These are phyloP conservation scores for Ostrea edulis DNA, from an alignment of 1,140 invertebrate species.

Conservation along the genomic window DNA sequence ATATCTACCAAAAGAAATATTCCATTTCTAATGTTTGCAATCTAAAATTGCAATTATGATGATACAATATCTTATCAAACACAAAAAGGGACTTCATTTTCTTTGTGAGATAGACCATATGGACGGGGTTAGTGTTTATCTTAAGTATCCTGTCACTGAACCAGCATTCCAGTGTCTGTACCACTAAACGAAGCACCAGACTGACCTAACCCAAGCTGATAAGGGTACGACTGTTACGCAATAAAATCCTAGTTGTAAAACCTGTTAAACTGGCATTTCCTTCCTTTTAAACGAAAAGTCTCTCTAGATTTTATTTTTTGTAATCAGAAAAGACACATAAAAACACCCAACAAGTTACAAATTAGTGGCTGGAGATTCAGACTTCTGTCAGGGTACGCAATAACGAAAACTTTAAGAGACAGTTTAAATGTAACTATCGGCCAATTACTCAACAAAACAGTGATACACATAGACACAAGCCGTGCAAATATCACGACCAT, in stretches of 20 bases:
- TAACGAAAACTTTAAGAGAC: neutral
- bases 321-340: slow-evolving; percentile 9
- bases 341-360: neutral
- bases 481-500: neutral
- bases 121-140: neutral
- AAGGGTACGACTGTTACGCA: slow-evolving; percentile 17
- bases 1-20: no score
- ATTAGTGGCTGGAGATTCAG: neutral
- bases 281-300: neutral
- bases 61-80: neutral
- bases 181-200: neutral
- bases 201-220: slow-evolving; percentile 19
- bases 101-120: neutral
- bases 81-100: neutral
- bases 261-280: slow-evolving; percentile 3
- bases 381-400: neutral
- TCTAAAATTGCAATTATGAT: no score
- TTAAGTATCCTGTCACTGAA: slow-evolving; percentile 11
- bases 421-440: neutral
- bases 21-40: no score
- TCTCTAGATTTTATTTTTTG: neutral
- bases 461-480: slow-evolving; percentile 5
- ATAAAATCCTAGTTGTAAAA: slow-evolving; percentile 4
- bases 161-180: slow-evolving; percentile 14
- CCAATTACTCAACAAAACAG: slow-evolving; percentile 5